A percentile compares a stretch with the other conserved stretches of the same genome.
These are phyloP conservation scores for Falco biarmicus DNA, from an alignment of 2,797 vertebrate species.

Conservation along the genomic window DNA sequence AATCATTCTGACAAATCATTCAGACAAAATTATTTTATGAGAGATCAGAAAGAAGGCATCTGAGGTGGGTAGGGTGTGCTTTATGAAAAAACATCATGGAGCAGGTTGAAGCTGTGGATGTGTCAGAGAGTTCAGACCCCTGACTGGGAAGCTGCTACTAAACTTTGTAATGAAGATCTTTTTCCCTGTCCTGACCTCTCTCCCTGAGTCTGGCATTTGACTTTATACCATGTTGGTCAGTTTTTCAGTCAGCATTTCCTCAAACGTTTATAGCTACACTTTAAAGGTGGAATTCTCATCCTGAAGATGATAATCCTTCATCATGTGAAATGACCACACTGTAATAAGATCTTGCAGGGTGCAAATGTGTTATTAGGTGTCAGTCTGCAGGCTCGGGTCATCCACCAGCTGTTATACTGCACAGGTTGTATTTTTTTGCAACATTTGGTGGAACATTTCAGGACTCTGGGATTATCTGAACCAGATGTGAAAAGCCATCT, in stretches of 20 bases:
- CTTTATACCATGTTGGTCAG: background rate
- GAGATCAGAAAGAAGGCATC: background rate
- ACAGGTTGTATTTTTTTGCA: slow-evolving; percentile 76
- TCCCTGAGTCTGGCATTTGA: background rate
- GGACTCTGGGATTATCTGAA: slow-evolving; percentile 73
- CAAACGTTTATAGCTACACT: slow-evolving; percentile 8
- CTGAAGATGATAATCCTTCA: slow-evolving; percentile 62
- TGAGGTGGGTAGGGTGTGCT: background rate
- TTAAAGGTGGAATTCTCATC: slow-evolving; percentile 53
- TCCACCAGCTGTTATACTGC: slow-evolving; percentile 69
- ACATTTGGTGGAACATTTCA: slow-evolving; percentile 82
- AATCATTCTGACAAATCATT: background rate
- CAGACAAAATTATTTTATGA: background rate
- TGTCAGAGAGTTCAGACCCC: slow-evolving; percentile 19
- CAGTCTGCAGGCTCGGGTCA: slow-evolving; percentile 64
- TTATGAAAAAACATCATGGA: background rate
- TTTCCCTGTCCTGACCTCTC: slow-evolving; percentile 14
- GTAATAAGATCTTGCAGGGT: slow-evolving; percentile 73
- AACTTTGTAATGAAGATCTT: background rate
- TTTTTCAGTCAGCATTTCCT: slow-evolving; percentile 10
- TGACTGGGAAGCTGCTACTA: background rate
- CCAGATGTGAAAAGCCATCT: slow-evolving; percentile 80
- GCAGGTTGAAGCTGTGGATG: background rate
- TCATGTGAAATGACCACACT: slow-evolving; percentile 59
- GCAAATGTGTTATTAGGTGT: slow-evolving; percentile 71